Evolutionary conservation across 2,888 invertebrate genomes (phyloP), one percentile per base, ranked within the genome.

Genomic region (Napeogenes inachia): DNA sequence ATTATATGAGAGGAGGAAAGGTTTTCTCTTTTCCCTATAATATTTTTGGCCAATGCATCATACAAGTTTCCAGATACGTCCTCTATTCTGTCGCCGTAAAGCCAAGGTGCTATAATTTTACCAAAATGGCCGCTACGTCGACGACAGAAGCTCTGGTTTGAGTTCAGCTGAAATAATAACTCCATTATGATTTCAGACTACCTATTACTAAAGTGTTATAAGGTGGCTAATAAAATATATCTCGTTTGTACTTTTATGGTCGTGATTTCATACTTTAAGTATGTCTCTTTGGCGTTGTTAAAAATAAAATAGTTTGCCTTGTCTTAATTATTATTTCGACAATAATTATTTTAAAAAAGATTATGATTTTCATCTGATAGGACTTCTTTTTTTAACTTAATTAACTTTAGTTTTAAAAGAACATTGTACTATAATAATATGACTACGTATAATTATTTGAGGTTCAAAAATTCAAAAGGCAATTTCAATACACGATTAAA

Each of bases 281-380:
- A 21, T 21, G 21, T 21, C 21, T 21, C 21, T 21, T 21, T 21
- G 21, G 21, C 21, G 21, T 21, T 21, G 21, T 21, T 21, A 10
- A 83, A 84, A 85, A 84, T 81, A 85, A 86, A 85, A 85, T 86
- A 86, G 85, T 85, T 84, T 82, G 76, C 76, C 74, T 78, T 81
- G 81, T 80, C 84, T 84, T 81, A 77, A 84, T 84, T 21, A 21
- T 21, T 21, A 21, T 85, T 84, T 87, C 84, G 82, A 76, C 80
- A 85, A 83, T 85, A 87, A 87, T 87, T 87, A 86, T 87, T 86
- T 80, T 82, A 85, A 84, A 85, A 85, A 85, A 87, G 85, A 86
- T 85, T 84, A 84, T 79, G 85, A 78, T 80, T 84, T 87, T 84
- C 85, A 84, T 81, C 81, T 72, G 75, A 58, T 53, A 57, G 57